phyloP scores from a whole-genome alignment of 2,888 invertebrate genomes.

The Euzetes globulus region DNA sequence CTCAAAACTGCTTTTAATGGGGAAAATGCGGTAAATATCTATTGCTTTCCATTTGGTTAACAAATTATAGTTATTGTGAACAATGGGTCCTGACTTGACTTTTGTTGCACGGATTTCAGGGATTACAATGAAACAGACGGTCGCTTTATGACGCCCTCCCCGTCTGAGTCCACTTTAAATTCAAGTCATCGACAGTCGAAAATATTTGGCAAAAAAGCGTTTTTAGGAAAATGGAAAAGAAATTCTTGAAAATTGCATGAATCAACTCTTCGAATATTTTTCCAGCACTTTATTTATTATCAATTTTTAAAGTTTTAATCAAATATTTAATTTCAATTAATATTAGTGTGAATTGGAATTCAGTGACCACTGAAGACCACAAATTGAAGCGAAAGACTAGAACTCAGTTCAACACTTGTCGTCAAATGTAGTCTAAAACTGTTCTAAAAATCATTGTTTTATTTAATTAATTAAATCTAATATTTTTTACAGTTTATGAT shows the following conservation, averaged over 20 bases:
- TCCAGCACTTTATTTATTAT: background rate
- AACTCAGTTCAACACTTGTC: constrained; percentile 6
- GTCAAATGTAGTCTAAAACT: constrained; percentile 13
- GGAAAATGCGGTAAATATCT: background rate
- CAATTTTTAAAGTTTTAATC: background rate
- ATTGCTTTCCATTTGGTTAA: constrained; percentile 3
- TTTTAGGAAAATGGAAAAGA: constrained; percentile 26
- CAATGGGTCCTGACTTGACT: background rate
- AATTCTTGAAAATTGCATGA: constrained; percentile 13
- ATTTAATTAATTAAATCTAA: background rate
- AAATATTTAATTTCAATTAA: background rate
- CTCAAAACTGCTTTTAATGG: background rate
- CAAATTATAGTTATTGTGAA: background rate
- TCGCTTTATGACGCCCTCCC: background rate
- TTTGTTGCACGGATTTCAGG: constrained; percentile 19
- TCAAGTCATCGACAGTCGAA: constrained; percentile 16
- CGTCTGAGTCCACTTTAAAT: background rate
- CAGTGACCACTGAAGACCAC: background rate
- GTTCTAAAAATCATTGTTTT: background rate
- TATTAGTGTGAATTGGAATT: constrained; percentile 16
- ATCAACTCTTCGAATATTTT: background rate
- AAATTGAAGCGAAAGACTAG: background rate
- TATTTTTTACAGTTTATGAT: background rate
- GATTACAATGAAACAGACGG: constrained; percentile 1
- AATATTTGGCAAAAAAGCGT: constrained; percentile 22